Conservation (phyloP, 2,113 vertebrate genomes). For the Aix galericulata region DNA sequence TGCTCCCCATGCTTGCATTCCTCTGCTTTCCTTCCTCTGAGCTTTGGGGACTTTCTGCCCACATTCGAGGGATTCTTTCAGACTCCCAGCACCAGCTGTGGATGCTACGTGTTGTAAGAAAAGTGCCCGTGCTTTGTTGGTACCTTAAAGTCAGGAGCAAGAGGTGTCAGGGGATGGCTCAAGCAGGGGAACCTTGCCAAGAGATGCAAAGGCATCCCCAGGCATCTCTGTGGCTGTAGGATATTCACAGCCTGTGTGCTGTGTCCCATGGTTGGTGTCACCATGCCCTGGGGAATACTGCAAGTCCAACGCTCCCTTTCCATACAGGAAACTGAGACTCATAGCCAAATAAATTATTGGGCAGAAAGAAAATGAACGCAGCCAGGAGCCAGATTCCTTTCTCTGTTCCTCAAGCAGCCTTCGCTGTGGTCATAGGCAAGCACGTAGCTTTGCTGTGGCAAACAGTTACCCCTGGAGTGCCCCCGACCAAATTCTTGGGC, state of each 20-base stretch:
- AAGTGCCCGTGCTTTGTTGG: background rate
- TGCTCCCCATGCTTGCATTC: background rate
- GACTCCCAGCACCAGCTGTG: background rate
- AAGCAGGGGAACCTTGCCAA: background rate
- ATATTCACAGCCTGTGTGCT: background rate
- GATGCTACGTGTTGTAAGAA: rapidly evolving
- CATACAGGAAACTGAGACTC: background rate
- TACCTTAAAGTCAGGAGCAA: background rate
- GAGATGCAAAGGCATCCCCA: background rate
- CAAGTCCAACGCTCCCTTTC: background rate
- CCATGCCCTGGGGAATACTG: background rate
- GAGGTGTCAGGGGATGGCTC: background rate
- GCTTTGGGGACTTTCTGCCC: conserved; percentile 8
- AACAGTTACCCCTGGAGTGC: background rate
- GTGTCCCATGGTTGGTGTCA: background rate
- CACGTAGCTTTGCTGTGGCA: background rate
- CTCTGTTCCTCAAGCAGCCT: background rate
- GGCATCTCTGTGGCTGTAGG: rapidly evolving
- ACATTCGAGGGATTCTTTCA: rapidly evolving
- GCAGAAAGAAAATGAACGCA: background rate
- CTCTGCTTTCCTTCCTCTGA: conserved; percentile 31
- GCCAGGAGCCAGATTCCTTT: background rate
- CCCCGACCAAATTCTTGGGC: conserved; percentile 38
- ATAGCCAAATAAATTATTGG: background rate
- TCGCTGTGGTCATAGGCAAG: rapidly evolving